Base-by-base conservation (phyloP, 64 coral and sea anemone genomes). In the Cladopsammia gracilis region DNA sequence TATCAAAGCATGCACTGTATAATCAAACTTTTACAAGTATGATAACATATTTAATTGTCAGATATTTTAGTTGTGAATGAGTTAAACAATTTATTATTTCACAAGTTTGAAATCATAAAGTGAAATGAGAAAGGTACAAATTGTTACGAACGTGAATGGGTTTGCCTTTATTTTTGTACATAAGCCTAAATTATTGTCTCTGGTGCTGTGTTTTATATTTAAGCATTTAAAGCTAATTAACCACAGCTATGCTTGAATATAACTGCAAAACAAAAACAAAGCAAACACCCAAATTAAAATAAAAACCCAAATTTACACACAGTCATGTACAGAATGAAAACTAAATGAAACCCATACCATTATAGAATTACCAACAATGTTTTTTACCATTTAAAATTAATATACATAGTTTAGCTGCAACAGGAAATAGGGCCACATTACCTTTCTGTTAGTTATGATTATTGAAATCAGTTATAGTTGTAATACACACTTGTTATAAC, bases 201-300 rank as follows among this genome's bases (percentile, higher is more conserved):
- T 45, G 46, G 45, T n/a, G 5, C 15, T 44, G 47, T 48, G 49
- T 4, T 15, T 67, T 25, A 64, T 19, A 8, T 18, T 49, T 66
- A 50, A 84, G 16, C 62, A 84, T 50, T 49, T 24, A 84, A 34
- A 44, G 59, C 60, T 67, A 18, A 84, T 84, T 25, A 45, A 64
- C 44, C 80, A 67, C 80, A 65, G 80, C 80, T 84, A 84, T 19
- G 80, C 80, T 84, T 68, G 80, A 84, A 84, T 20, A 84, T 84
- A 84, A 68, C 80, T 84, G 80, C 80, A 84, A 84, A 84, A 84
- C 80, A 84, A 84, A 50, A 83, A 75, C 42, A 82, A 65, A 82
- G 26, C 58, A 84, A 51, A 84, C 44, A 68, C 80, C 80, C 62
- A 67, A 84, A 84, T 84, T 67, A 66, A 84, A 84, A 67, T 25